Evolutionary conservation across 2,113 vertebrate genomes (phyloP).

Genomic region (Bos indicus): DNA sequence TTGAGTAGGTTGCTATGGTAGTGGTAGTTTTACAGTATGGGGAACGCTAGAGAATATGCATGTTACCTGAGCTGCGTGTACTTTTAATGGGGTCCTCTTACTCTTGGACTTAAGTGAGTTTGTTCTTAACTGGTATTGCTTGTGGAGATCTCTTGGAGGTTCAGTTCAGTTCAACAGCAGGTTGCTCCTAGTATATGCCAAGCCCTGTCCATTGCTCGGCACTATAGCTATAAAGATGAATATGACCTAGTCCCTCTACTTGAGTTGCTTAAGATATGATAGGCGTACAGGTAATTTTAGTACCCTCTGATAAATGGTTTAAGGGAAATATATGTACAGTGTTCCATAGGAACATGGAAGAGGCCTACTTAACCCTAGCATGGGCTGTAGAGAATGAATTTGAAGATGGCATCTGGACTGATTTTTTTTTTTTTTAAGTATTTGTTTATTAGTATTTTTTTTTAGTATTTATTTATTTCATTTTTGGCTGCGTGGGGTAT

Average conservation of each 20-base stretch:
- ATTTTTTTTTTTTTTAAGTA: background rate
- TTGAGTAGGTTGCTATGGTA: background rate
- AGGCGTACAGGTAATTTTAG: background rate
- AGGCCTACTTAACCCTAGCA: background rate
- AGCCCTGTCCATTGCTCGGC: background rate
- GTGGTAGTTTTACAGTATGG: background rate
- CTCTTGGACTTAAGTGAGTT: background rate
- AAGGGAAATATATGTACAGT: background rate
- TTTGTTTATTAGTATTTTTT: background rate
- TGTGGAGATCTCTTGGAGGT: background rate
- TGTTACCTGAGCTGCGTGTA: background rate
- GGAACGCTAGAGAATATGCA: background rate
- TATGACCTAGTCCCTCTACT: background rate
- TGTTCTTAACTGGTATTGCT: background rate
- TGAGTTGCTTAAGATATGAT: background rate
- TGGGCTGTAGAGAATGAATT: background rate
- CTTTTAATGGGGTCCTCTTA: background rate
- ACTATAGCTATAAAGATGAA: background rate
- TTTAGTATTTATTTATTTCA: background rate
- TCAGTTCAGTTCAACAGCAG: background rate
- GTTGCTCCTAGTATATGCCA: background rate
- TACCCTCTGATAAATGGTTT: background rate
- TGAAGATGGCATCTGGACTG: conserved; percentile 18
- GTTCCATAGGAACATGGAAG: background rate
- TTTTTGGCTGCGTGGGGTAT: background rate